Percentiles rank a stretch among this genome's conserved stretches.
Evolutionary conservation across 53 echinoderm and acorn worm genomes (phyloP).

Genomic region (Apostichopus leukothele): DNA sequence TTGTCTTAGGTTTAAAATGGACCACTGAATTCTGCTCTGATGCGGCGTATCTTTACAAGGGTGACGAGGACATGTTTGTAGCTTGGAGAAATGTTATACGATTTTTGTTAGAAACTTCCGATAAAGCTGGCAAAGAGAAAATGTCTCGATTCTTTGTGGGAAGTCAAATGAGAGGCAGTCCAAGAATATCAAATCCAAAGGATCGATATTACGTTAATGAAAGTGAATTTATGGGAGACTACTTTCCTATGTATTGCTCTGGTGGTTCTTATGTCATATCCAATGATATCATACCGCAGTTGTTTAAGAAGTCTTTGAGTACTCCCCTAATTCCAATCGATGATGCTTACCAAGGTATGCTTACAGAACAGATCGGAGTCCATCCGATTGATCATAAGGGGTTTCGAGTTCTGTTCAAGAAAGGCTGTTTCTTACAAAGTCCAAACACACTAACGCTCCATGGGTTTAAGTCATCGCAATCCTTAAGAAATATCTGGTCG

Average conservation of each 20-base stretch:
- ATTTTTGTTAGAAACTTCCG: constrained; percentile 17
- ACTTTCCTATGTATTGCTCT: constrained; percentile 55
- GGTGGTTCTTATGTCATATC: constrained; percentile 60
- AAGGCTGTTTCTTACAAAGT: constrained; percentile 65
- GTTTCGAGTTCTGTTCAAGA: constrained; percentile 16
- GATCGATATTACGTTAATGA: constrained; percentile 48
- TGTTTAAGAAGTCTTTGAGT: constrained; percentile 26
- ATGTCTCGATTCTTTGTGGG: constrained; percentile 49
- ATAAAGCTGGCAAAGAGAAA: not conserved
- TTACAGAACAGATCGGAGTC: constrained; percentile 51
- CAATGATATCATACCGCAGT: constrained; percentile 40
- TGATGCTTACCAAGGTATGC: constrained; percentile 58
- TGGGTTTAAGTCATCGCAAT: constrained; percentile 64
- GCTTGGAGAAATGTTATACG: constrained; percentile 34
- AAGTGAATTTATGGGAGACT: constrained; percentile 19
- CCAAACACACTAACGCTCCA: constrained; percentile 69
- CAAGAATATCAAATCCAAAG: not conserved
- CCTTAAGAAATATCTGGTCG: constrained; percentile 67
- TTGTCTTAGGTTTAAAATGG: constrained; percentile 65
- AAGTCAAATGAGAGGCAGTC: constrained; percentile 17
- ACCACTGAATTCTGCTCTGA: constrained; percentile 53
- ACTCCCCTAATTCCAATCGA: constrained; percentile 55
- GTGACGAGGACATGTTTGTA: constrained; percentile 73
- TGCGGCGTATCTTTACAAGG: constrained; percentile 65
- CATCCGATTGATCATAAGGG: constrained; percentile 27